A percentile compares a stretch with the other conserved stretches of the same genome.
Conservation (phyloP, 2,113 vertebrate species). For the Accipiter virgatus region DNA sequence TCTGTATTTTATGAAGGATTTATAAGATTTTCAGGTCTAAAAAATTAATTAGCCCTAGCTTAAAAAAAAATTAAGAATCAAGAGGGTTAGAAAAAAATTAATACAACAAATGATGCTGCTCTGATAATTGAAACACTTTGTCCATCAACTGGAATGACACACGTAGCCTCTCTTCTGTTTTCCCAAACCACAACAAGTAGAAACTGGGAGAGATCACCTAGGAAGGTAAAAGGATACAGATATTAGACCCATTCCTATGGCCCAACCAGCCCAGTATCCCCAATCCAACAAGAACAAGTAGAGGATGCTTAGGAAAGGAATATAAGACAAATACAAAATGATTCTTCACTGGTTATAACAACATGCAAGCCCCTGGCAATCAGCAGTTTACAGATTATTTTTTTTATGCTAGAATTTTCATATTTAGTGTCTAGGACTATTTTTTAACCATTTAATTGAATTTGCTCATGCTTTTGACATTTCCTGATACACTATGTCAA, state of each 20-base stretch:
- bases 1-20: not conserved
- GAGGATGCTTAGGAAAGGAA: not conserved
- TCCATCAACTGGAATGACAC: not conserved
- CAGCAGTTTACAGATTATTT: not conserved
- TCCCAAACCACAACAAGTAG: fast-evolving
- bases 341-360: not conserved
- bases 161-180: not conserved
- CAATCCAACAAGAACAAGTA: not conserved
- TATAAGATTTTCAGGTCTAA: not conserved
- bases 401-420: not conserved
- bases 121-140: not conserved
- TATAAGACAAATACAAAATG: not conserved
- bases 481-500: not conserved
- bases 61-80: not conserved
- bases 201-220: not conserved
- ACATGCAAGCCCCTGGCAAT: not conserved
- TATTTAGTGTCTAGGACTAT: not conserved
- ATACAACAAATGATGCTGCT: not conserved
- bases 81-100: not conserved
- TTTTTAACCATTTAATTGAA: not conserved
- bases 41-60: not conserved
- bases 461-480: not conserved
- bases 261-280: not conserved
- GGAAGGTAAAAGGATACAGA: not conserved
- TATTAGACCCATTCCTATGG: not conserved